Evolutionary conservation across 2,888 invertebrate species (phyloP).

Genomic region (Rhingia rostrata): DNA sequence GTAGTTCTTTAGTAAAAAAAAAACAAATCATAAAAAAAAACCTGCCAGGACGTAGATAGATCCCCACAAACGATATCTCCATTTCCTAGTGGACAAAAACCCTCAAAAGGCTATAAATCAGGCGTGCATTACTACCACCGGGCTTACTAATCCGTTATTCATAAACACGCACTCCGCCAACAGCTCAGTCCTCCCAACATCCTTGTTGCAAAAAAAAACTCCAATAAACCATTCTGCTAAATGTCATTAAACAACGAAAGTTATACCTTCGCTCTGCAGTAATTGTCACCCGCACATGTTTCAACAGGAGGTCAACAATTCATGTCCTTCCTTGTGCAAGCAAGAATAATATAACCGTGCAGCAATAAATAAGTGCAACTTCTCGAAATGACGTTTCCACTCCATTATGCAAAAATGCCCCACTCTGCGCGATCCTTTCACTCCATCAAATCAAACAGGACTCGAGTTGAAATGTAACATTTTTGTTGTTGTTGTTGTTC

Average conservation of each 20-base stretch:
- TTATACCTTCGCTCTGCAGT: conserved; percentile 41
- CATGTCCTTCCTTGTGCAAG: conserved; percentile 43
- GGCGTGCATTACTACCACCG: too few species aligned
- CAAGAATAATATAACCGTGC: conserved; percentile 23
- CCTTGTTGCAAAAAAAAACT: background rate
- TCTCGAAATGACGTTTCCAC: conserved; percentile 74
- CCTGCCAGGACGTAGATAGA: too few species aligned
- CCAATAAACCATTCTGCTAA: background rate
- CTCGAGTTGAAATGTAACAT: conserved; percentile 42
- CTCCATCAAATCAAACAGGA: conserved; percentile 57
- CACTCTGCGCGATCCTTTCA: background rate
- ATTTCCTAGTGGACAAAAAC: too few species aligned
- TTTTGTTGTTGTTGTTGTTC: background rate
- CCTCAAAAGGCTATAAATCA: too few species aligned
- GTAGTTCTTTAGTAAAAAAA: too few species aligned
- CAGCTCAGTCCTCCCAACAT: background rate
- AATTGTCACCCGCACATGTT: conserved; percentile 71
- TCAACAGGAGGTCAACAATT: conserved; percentile 45
- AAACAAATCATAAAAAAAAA: too few species aligned
- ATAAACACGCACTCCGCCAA: background rate
- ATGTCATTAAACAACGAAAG: conserved; percentile 54
- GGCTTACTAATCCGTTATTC: background rate
- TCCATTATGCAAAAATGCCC: conserved; percentile 69
- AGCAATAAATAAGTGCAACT: conserved; percentile 73
- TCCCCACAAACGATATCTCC: too few species aligned